phyloP scores from a whole-genome alignment of 2,797 vertebrate genomes.

The Leptoclinus maculatus region DNA sequence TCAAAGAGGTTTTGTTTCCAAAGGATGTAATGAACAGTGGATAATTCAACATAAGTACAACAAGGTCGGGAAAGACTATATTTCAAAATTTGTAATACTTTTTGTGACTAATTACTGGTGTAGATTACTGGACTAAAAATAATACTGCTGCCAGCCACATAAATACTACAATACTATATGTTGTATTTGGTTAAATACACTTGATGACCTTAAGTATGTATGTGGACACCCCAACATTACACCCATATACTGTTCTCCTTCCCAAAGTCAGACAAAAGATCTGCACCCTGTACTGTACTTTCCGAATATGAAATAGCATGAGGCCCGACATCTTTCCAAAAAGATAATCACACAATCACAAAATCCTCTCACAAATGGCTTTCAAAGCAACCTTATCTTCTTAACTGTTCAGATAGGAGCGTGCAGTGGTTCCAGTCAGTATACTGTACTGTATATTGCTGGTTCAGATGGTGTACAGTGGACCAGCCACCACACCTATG shows the following conservation, averaged over 20 bases:
- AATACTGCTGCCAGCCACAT: neutral
- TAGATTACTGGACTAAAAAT: neutral
- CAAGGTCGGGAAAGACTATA: neutral
- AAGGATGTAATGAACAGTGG: neutral
- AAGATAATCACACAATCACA: neutral
- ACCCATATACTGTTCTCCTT: neutral
- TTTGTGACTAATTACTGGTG: neutral
- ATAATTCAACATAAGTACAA: constrained; percentile 6
- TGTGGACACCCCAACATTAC: neutral
- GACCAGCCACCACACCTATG: constrained; percentile 46
- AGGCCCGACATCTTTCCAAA: neutral
- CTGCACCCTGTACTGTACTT: neutral
- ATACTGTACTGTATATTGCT: constrained; percentile 1
- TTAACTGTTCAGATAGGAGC: neutral
- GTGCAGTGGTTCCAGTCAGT: neutral
- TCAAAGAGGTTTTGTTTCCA: neutral
- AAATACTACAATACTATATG: neutral
- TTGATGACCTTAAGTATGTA: neutral
- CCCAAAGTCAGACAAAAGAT: neutral
- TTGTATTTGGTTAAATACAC: neutral
- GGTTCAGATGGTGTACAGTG: constrained; percentile 54
- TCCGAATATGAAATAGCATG: neutral
- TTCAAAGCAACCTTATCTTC: neutral
- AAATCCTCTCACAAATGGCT: neutral
- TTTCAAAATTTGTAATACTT: neutral